Percentiles rank a stretch among this genome's conserved stretches.
These are phyloP conservation scores for Eugnorisma glareosa DNA, from an alignment of 2,888 invertebrate species.

Conservation along the genomic window DNA sequence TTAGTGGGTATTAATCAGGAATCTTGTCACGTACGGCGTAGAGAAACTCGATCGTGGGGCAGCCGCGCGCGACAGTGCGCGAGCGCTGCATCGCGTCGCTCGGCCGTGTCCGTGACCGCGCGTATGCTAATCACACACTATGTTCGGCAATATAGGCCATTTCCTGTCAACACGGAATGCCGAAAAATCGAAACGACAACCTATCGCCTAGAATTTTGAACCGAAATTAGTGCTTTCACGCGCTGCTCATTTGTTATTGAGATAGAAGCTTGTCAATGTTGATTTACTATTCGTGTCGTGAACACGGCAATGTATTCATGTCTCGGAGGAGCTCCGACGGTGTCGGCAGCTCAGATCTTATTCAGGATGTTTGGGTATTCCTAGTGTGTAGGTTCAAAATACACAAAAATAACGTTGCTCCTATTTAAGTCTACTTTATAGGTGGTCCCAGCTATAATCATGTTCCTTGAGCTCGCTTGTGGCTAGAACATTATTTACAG, in stretches of 20 bases:
- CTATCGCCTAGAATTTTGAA: conserved; percentile 69
- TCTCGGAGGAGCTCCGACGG: conserved; percentile 15
- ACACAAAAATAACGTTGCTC: background rate
- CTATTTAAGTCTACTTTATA: background rate
- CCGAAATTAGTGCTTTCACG: conserved; percentile 65
- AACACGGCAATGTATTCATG: conserved; percentile 43
- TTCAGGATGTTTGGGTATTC: conserved; percentile 17
- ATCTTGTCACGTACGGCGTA: conserved; percentile 77
- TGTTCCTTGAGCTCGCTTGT: background rate
- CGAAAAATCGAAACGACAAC: conserved; percentile 72
- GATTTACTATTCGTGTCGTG: conserved; percentile 61
- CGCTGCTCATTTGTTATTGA: conserved; percentile 51
- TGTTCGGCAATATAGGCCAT: conserved; percentile 82
- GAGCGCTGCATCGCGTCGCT: conserved; percentile 56
- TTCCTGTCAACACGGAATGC: conserved; percentile 81
- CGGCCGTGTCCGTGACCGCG: conserved; percentile 76
- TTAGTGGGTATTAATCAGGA: conserved; percentile 68
- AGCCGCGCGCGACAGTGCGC: conserved; percentile 63
- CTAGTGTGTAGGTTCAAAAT: background rate
- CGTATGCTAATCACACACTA: conserved; percentile 79
- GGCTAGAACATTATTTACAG: background rate
- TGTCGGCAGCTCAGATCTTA: conserved; percentile 16
- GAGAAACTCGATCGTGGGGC: conserved; percentile 78
- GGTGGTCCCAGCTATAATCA: background rate
- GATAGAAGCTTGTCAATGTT: conserved; percentile 33